phyloP scores from a whole-genome alignment of 2,113 vertebrate species.

The Leucopsar rothschildi region DNA sequence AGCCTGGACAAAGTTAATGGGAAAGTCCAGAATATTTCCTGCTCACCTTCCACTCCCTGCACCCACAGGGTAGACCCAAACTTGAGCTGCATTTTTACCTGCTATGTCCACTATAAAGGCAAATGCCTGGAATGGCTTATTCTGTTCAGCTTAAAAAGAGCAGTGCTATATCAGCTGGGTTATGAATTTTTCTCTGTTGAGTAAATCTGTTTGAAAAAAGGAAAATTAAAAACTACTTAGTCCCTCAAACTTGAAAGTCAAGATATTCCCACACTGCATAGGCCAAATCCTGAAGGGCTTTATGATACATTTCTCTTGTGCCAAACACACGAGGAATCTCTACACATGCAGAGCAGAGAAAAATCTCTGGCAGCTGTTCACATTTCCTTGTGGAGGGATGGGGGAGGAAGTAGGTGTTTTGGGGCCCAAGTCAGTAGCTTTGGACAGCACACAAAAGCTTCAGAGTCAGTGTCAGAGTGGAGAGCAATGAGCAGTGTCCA shows the following conservation, averaged over 20 bases:
- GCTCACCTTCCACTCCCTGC: not conserved
- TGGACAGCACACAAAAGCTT: not conserved
- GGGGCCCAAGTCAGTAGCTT: not conserved
- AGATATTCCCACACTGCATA: not conserved
- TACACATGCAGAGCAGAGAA: slow-evolving; percentile 30
- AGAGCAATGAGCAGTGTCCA: not conserved
- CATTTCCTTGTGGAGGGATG: not conserved
- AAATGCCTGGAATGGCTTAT: not conserved
- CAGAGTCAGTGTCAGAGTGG: not conserved
- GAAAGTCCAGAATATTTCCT: not conserved
- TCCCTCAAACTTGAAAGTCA: not conserved
- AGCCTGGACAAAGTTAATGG: not conserved
- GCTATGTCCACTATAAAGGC: not conserved
- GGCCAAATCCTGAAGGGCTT: slow-evolving; percentile 16
- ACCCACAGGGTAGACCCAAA: not conserved
- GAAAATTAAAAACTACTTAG: slow-evolving; percentile 5
- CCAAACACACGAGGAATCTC: slow-evolving; percentile 29
- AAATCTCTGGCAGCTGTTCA: slow-evolving; percentile 34
- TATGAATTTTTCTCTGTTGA: not conserved
- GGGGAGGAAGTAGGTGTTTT: not conserved
- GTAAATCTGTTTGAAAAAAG: not conserved
- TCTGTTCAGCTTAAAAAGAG: not conserved
- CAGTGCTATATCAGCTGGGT: not conserved
- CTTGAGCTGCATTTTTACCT: not conserved
- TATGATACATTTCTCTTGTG: not conserved